Evolutionary conservation across 2,888 invertebrate species (phyloP).

Genomic region (Dryobota labecula): DNA sequence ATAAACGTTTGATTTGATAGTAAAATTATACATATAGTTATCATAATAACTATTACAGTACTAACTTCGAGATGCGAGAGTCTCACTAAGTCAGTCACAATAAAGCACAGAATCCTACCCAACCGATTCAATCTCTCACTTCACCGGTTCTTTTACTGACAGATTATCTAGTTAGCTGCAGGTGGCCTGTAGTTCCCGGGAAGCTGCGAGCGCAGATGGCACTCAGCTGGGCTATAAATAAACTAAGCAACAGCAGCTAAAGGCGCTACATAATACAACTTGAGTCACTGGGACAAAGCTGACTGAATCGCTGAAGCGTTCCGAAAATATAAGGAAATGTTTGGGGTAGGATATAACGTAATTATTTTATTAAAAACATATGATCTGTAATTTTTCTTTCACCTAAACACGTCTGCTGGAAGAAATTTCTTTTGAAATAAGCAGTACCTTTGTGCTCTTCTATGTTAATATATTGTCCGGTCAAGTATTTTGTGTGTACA

Average conservation of each 20-base stretch:
- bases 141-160: slow-evolving; percentile 32
- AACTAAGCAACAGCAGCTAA: slow-evolving; percentile 22
- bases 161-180: slow-evolving; percentile 53
- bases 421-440: no score
- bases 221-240: slow-evolving; percentile 49
- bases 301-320: neutral
- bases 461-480: no score
- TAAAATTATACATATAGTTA: no score
- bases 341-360: neutral
- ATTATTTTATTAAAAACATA: neutral
- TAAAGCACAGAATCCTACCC: neutral
- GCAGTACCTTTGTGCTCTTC: no score
- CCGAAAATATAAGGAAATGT: neutral
- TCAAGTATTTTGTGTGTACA: no score
- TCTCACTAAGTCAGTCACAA: neutral
- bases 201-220: slow-evolving; percentile 47
- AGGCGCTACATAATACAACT: slow-evolving; percentile 32
- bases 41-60: neutral
- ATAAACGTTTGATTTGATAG: no score
- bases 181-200: slow-evolving; percentile 36
- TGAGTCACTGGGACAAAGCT: neutral
- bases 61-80: neutral
- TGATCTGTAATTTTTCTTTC: neutral
- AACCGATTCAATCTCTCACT: slow-evolving; percentile 5
- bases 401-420: no score